These are phyloP conservation scores for Chaetodon auriga DNA, from an alignment of 2,113 vertebrate species.

Conservation along the genomic window DNA sequence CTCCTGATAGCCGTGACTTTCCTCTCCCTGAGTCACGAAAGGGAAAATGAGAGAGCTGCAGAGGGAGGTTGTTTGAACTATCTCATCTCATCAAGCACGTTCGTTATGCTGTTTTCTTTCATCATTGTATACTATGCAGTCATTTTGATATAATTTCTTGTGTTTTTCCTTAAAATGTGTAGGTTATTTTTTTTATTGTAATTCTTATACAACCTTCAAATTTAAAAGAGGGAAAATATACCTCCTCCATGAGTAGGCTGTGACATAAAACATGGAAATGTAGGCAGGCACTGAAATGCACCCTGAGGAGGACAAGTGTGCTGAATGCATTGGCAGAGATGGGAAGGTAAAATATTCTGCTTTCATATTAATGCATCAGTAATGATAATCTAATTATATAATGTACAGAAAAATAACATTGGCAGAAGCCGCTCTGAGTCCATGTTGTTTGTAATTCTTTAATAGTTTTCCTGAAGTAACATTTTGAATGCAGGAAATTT, in stretches of 20 bases:
- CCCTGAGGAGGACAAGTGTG: background rate
- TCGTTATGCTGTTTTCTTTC: background rate
- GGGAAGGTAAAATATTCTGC: background rate
- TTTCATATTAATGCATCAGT: too few relatives aligned
- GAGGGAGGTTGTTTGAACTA: background rate
- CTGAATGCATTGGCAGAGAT: background rate
- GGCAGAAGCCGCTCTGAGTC: too few relatives aligned
- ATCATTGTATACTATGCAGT: background rate
- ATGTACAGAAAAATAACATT: too few relatives aligned
- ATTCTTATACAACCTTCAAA: background rate
- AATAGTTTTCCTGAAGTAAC: too few relatives aligned
- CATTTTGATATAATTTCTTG: too few relatives aligned
- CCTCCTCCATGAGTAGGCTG: background rate
- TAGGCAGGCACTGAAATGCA: background rate
- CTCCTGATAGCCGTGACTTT: slow-evolving; percentile 78
- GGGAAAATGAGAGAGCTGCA: background rate
- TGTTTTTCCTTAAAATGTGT: background rate
- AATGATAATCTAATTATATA: too few relatives aligned
- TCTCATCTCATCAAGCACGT: too few relatives aligned
- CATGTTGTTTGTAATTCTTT: too few relatives aligned
- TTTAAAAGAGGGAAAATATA: background rate
- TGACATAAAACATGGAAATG: background rate
- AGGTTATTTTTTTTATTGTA: background rate
- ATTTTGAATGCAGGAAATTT: too few relatives aligned
- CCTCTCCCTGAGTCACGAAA: slow-evolving; percentile 82